Conservation (phyloP, 2,113 vertebrate species). For the Camelus bactrianus region DNA sequence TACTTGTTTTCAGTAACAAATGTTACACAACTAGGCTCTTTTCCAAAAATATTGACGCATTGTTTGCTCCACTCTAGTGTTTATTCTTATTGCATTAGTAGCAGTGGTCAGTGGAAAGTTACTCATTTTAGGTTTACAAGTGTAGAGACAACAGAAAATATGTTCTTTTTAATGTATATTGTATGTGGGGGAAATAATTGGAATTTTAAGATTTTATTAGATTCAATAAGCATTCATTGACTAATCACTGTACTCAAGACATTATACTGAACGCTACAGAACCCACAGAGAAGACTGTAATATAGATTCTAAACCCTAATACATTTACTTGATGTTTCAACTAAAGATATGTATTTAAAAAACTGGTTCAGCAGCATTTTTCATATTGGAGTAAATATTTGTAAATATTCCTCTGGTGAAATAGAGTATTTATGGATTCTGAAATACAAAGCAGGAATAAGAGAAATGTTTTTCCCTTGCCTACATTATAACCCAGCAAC, state of each 20-base stretch:
- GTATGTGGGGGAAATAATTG: neutral
- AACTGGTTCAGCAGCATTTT: neutral
- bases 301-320: neutral
- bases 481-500: conserved; percentile 8
- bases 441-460: conserved; percentile 37
- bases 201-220: neutral
- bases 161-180: neutral
- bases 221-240: neutral
- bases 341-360: neutral
- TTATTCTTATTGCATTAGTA: neutral
- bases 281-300: neutral
- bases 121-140: neutral
- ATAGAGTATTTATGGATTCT: conserved; percentile 43
- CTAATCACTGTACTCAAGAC: neutral
- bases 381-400: neutral
- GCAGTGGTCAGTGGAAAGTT: neutral
- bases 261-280: neutral
- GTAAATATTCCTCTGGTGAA: conserved; percentile 31
- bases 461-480: neutral
- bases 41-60: neutral
- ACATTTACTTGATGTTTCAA: conserved; percentile 16
- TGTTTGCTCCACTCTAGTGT: neutral
- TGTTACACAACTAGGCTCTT: neutral
- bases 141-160: neutral
- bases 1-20: conserved; percentile 1